Base-by-base conservation (phyloP, 2,888 invertebrate species). In the Thereva unica region DNA sequence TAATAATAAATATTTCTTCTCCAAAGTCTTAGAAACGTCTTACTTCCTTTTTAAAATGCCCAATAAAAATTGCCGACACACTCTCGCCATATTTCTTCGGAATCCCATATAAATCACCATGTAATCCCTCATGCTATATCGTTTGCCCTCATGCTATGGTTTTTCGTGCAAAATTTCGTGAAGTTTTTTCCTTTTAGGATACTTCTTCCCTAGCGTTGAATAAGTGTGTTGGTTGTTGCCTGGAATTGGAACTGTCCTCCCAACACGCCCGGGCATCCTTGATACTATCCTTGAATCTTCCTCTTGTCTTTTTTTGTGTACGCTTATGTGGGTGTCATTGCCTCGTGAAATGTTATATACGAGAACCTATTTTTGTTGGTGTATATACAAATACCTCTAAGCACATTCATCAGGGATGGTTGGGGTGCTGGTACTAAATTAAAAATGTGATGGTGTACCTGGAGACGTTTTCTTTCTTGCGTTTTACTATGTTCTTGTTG, bases 41-140 rank as follows among this genome's bases (percentile, higher is more conserved):
- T 80, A 80, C 76, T 80, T 74, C 64, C 72, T 78, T 79, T 80
- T 80, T 78, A 79, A 80, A 80, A 81, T 80, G 81, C 79, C 72
- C 80, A 80, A 80, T 80, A 80, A 80, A 80, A 80, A 80, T 80
- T 80, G 80, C 81, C 80, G 80, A 81, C 80, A 80, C 80, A 80
- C 80, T 80, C 80, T 77, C 76, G 79, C 79, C 78, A 80, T 80
- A 81, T 81, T 80, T 80, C 81, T 81, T 78, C 75, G 75, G 76
- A 80, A 80, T 80, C 80, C 80, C 80, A 80, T 80, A 80, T 80
- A 80, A 80, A 80, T 80, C 80, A 80, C 78, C 76, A 75, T 77
- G 78, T 80, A 80, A 80, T 80, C 80, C 81, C 80, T 80, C 81
- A 81, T 80, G 80, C 81, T 79, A 77, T 77, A 70, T 67, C 64